Evolutionary conservation across 2,113 vertebrate species (phyloP).

Genomic region (Eurypyga helias): DNA sequence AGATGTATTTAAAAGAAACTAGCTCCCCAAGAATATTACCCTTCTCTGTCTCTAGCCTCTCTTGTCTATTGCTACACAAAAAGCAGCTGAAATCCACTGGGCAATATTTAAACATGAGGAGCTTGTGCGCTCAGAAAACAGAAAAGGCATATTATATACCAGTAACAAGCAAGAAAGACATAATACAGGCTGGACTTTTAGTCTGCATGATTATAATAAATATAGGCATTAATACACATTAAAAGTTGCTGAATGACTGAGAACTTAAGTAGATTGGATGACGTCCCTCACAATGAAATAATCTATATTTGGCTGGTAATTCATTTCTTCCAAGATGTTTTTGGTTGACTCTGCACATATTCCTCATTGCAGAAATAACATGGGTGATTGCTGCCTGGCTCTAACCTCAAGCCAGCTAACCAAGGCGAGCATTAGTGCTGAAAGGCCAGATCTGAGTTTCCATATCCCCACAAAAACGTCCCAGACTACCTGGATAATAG

Average conservation of each 20-base stretch:
- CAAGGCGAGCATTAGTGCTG: neutral
- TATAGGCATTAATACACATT: neutral
- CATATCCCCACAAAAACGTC: neutral
- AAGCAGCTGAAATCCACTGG: neutral
- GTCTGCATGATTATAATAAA: neutral
- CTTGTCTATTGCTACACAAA: neutral
- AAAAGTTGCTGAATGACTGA: slow-evolving; percentile 32
- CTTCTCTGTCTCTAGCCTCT: neutral
- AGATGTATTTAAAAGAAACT: neutral
- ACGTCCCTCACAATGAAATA: slow-evolving; percentile 30
- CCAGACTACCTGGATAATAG: neutral
- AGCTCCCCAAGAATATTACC: neutral
- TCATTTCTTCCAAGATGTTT: slow-evolving; percentile 34
- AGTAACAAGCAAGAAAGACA: neutral
- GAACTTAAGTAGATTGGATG: slow-evolving; percentile 27
- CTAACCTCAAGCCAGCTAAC: neutral
- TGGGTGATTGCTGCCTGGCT: slow-evolving; percentile 2
- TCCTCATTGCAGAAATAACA: slow-evolving; percentile 56
- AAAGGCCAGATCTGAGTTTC: neutral
- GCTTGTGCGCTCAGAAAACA: neutral
- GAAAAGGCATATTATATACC: neutral
- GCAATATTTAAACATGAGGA: neutral
- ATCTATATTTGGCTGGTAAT: slow-evolving; percentile 47
- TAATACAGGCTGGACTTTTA: neutral
- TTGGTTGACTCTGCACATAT: slow-evolving; percentile 49